Evolutionary conservation across 1,140 invertebrate genomes (phyloP).

Genomic region (Heliconius nattereri): DNA sequence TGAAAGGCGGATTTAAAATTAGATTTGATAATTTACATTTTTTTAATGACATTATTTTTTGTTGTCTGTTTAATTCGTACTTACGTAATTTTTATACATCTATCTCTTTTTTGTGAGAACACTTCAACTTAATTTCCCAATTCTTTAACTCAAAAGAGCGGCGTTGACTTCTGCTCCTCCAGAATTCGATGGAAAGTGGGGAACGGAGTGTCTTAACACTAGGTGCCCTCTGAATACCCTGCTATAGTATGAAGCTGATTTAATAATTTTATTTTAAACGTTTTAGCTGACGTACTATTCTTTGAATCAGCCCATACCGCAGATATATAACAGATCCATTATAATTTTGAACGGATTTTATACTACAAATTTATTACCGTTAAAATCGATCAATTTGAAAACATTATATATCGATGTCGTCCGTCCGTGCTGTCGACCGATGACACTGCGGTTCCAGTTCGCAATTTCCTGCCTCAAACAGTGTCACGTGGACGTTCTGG

Average conservation of each 20-base stretch:
- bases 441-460: slow-evolving; percentile 24
- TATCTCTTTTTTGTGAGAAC: no score
- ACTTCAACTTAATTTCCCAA: no score
- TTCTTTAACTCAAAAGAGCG: no score
- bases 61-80: no score
- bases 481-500: slow-evolving; percentile 23
- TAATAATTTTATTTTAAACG: not conserved
- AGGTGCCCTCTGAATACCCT: no score
- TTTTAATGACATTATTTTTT: no score
- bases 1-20: not conserved
- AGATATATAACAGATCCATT: not conserved
- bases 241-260: no score
- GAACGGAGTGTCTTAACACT: no score
- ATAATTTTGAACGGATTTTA: not conserved
- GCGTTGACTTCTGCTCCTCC: no score
- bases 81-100: no score
- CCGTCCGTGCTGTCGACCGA: slow-evolving; percentile 8
- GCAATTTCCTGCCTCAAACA: slow-evolving; percentile 30
- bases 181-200: no score
- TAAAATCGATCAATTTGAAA: not conserved
- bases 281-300: not conserved
- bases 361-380: not conserved
- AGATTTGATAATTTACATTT: not conserved
- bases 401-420: slow-evolving; percentile 7
- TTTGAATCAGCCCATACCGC: not conserved